These are phyloP conservation scores for Drosophila nigromelanica DNA, from an alignment of 1,140 invertebrate genomes.

Conservation along the genomic window DNA sequence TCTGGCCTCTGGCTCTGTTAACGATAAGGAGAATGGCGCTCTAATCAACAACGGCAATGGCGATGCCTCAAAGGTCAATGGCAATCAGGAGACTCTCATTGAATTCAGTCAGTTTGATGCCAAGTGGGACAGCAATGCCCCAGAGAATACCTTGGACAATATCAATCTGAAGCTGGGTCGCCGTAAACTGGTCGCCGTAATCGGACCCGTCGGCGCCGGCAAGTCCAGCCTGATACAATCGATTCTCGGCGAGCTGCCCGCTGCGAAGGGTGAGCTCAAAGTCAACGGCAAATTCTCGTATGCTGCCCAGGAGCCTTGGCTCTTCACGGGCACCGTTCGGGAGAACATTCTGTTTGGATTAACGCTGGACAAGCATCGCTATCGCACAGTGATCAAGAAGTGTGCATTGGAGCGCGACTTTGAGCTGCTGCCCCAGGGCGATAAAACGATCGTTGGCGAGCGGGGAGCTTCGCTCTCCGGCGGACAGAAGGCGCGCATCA, in stretches of 20 bases:
- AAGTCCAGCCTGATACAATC: conserved; percentile 85
- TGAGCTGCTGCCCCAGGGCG: conserved; percentile 89
- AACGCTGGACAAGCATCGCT: conserved; percentile 86
- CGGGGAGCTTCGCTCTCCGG: conserved; percentile 92
- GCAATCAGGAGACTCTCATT: conserved; percentile 46
- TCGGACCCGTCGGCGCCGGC: conserved; percentile 88
- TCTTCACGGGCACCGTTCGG: conserved; percentile 86
- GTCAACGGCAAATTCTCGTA: conserved; percentile 70
- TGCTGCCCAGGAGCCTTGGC: conserved; percentile 74
- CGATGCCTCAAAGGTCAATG: conserved; percentile 44
- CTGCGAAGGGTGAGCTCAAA: conserved; percentile 41
- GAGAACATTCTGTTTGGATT: conserved; percentile 93
- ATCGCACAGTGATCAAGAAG: conserved; percentile 86
- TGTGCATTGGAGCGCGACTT: conserved; percentile 90
- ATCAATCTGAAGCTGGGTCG: conserved; percentile 63
- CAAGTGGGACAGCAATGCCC: conserved; percentile 57
- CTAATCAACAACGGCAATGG: conserved; percentile 26
- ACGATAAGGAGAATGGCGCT: conserved; percentile 12
- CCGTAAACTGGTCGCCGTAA: conserved; percentile 86
- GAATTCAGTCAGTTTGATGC: conserved; percentile 62
- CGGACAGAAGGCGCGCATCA: conserved; percentile 93
- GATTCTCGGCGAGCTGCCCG: conserved; percentile 77
- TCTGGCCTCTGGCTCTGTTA: neutral
- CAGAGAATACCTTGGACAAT: conserved; percentile 56
- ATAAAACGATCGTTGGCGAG: conserved; percentile 92